Conservation (phyloP, 2,113 vertebrate genomes). For the Entosphenus tridentatus region DNA sequence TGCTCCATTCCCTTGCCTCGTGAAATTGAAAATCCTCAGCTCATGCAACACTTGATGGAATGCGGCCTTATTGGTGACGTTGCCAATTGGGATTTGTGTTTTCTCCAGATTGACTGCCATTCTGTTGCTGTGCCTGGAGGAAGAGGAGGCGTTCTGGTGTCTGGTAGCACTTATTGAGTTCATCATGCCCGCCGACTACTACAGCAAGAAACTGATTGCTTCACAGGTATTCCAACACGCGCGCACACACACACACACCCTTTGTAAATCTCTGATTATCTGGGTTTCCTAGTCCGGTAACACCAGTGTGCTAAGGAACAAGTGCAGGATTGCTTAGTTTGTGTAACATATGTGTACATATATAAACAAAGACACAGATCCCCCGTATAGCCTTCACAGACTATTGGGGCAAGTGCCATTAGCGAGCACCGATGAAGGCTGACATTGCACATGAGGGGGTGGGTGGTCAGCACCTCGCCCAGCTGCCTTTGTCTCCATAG, state of each 20-base stretch:
- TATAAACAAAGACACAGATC: neutral
- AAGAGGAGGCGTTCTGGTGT: conserved; percentile 83
- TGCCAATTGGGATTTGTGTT: neutral
- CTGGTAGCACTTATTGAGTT: conserved; percentile 56
- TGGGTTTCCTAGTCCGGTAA: neutral
- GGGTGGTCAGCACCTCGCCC: neutral
- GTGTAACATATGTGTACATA: neutral
- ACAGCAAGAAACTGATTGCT: conserved; percentile 48
- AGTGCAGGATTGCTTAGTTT: neutral
- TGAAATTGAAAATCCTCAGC: no score
- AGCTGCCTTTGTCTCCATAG: neutral
- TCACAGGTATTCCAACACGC: conserved; percentile 41
- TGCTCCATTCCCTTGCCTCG: no score
- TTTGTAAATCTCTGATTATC: neutral
- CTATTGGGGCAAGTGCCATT: neutral
- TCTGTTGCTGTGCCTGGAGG: conserved; percentile 49
- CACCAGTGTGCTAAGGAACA: neutral
- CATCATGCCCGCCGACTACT: conserved; percentile 72
- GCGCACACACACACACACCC: neutral
- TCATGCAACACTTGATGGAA: no score
- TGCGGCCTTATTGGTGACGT: no score
- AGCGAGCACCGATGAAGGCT: no score
- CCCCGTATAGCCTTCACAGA: neutral
- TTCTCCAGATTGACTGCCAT: conserved; percentile 50
- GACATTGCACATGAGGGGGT: neutral